Conservation (phyloP, 2,113 vertebrate species). For the Microtus ochrogaster region DNA sequence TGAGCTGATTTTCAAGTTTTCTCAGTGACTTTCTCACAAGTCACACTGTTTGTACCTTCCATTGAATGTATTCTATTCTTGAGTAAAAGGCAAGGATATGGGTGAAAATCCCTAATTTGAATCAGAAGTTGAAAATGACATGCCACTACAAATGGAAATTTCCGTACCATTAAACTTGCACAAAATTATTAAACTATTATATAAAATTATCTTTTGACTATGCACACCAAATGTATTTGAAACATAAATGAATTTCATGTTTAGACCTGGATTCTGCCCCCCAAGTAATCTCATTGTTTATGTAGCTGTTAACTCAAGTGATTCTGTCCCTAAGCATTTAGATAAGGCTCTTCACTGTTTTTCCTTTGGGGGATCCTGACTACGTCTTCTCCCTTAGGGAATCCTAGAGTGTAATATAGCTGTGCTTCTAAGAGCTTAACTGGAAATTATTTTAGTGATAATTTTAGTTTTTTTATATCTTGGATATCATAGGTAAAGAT, state of each 20-base stretch:
- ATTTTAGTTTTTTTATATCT: not conserved
- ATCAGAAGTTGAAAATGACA: not conserved
- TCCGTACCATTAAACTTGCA: not conserved
- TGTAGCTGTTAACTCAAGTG: not conserved
- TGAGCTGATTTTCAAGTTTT: not conserved
- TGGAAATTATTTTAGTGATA: conserved; percentile 19
- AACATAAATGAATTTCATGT: not conserved
- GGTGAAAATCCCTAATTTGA: not conserved
- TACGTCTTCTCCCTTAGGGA: conserved; percentile 18
- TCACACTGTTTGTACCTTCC: not conserved
- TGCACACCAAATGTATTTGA: not conserved
- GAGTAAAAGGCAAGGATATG: not conserved
- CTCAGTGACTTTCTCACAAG: conserved; percentile 25
- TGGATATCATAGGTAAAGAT: not conserved
- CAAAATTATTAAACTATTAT: not conserved
- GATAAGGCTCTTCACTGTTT: not conserved
- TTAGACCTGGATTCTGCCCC: not conserved
- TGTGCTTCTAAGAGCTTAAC: conserved; percentile 23
- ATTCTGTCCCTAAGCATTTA: not conserved
- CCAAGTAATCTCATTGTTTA: not conserved
- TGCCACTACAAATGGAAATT: not conserved
- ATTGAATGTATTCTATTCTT: not conserved
- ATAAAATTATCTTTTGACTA: not conserved
- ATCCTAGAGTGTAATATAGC: not conserved
- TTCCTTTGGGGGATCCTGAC: not conserved